Base-by-base conservation (phyloP, 2,888 invertebrate genomes). In the Orthosia incerta region DNA sequence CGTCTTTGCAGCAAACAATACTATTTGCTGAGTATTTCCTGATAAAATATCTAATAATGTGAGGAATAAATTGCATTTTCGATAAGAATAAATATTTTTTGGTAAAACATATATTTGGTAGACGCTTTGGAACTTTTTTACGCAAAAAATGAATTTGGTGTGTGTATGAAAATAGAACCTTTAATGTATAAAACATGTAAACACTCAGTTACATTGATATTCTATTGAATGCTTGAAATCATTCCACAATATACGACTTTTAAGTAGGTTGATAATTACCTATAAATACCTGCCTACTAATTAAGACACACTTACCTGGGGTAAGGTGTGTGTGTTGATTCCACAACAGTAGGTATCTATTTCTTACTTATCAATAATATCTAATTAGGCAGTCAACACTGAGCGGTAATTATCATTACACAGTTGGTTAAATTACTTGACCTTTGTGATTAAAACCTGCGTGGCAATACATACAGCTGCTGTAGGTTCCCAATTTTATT, bases 21-120 rank as follows among this genome's bases (percentile, higher is more conserved):
- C 74, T 74, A 66, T 76, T 83, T 74, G 61, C 50, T 12, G 50
- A 67, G 55, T 75, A 78, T 75, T 76, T 63, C 51, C 56, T 76
- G 60, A 64, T 66, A 51, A 56, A 31, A 62, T 65, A 71, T 55
- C 11, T 63, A 64, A 59, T 66, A 62, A 69, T 68, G 9, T 57
- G 12, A 48, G 39, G 20, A 23, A 26, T 56, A 70, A 57, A 69
- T 60, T 64, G 26, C 20, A 39, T 51, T 69, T 55, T 26, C 45
- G 0, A 1, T 16, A 50, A 9, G 13, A n/a, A 39, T 48, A 9
- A 60, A 46, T 60, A 71, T 46, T 18, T n/a, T 31, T 26, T 16
- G 16, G 18, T 48, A 18, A 12, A 53, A 39, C 18, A 39, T 13
- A 48, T 4, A 53, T 50, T 50, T 50, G 4, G 0, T n/a, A 4